Conservation (phyloP, 2,113 vertebrate species). For the Thermophis baileyi region DNA sequence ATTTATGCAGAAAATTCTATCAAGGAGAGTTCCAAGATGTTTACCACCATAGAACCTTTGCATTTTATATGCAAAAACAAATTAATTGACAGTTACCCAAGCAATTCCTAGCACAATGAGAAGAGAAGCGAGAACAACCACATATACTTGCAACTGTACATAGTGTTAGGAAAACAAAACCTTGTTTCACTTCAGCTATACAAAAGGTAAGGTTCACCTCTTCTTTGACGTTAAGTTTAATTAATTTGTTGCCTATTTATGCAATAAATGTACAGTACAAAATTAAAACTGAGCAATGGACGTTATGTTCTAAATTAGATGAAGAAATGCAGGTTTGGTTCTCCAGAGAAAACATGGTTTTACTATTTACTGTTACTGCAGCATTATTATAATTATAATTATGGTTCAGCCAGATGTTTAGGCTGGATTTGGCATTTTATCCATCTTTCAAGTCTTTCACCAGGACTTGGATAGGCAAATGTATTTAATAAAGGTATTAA, state of each 20-base stretch:
- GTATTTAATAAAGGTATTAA: too few relatives aligned
- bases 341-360: background rate
- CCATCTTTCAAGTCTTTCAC: too few relatives aligned
- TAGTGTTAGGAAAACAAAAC: background rate
- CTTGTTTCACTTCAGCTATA: background rate
- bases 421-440: too few relatives aligned
- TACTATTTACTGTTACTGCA: background rate
- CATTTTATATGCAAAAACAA: background rate
- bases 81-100: background rate
- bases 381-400: too few relatives aligned
- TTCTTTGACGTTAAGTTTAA: background rate
- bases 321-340: background rate
- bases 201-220: background rate
- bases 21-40: background rate
- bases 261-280: background rate
- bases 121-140: background rate
- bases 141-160: background rate
- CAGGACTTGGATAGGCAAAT: too few relatives aligned
- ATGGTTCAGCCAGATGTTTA: too few relatives aligned
- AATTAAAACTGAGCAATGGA: background rate
- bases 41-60: background rate
- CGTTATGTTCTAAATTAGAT: background rate
- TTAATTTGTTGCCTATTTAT: background rate
- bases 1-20: background rate
- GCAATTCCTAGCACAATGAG: background rate